Evolutionary conservation across 1,140 invertebrate species (phyloP).

Genomic region (Harlomillsia oculata): DNA sequence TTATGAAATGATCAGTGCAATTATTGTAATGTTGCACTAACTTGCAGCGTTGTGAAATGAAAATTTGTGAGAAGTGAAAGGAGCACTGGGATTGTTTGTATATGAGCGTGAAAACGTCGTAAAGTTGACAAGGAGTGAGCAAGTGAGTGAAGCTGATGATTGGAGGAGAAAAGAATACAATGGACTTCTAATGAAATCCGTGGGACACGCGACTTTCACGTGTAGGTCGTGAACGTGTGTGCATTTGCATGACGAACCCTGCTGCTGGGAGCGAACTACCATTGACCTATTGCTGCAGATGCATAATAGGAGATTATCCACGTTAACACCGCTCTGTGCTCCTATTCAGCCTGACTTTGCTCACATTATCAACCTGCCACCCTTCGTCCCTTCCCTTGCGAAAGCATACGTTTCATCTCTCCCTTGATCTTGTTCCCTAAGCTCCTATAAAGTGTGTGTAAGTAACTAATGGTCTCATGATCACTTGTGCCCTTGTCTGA

Average conservation of each 20-base stretch:
- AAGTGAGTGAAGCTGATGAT: too few species aligned
- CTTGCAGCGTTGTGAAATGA: too few species aligned
- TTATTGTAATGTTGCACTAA: too few species aligned
- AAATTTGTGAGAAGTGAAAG: too few species aligned
- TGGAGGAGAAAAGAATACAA: too few species aligned
- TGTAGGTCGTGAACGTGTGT: slow-evolving; percentile 15
- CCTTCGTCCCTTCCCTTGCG: background rate
- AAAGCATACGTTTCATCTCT: background rate
- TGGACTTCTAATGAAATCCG: slow-evolving; percentile 29
- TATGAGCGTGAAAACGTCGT: too few species aligned
- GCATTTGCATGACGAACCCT: slow-evolving; percentile 26
- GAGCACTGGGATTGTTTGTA: too few species aligned
- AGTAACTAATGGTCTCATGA: slow-evolving; percentile 10
- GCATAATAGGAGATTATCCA: slow-evolving; percentile 32
- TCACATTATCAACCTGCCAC: slow-evolving; percentile 10
- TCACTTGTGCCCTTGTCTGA: slow-evolving; percentile 1
- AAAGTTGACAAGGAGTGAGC: too few species aligned
- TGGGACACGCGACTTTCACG: slow-evolving; percentile 32
- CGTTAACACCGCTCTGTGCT: slow-evolving; percentile 27
- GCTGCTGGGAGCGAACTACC: slow-evolving; percentile 31
- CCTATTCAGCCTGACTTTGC: background rate
- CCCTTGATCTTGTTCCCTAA: background rate
- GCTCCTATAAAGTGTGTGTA: background rate
- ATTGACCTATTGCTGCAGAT: slow-evolving; percentile 25
- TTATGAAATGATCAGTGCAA: too few species aligned